These are phyloP conservation scores for Homarus americanus DNA, from an alignment of 1,140 invertebrate species.

Conservation along the genomic window DNA sequence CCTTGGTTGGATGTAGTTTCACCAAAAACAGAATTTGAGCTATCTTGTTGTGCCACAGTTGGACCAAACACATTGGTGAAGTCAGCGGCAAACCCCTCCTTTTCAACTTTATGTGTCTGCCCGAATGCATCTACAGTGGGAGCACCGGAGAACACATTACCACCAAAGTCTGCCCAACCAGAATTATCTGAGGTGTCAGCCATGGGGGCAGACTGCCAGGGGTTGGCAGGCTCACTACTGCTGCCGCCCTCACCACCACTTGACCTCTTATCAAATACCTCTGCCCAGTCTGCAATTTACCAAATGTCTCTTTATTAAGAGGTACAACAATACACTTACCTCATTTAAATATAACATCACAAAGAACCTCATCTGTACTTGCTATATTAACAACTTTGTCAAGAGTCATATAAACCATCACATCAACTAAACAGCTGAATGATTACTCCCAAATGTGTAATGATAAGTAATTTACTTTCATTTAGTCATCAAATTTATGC, in stretches of 20 bases:
- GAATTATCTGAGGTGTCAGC: conserved; percentile 52
- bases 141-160: conserved; percentile 9
- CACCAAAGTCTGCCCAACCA: conserved; percentile 66
- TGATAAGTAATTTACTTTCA: no score
- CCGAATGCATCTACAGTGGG: conserved; percentile 10
- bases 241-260: not conserved
- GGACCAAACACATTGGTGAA: conserved; percentile 34
- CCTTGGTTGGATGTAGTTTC: conserved; percentile 53
- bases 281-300: conserved; percentile 47
- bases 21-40: conserved; percentile 53
- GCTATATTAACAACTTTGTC: no score
- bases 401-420: no score
- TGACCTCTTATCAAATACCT: conserved; percentile 45
- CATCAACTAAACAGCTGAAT: no score
- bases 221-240: conserved; percentile 32
- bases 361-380: no score
- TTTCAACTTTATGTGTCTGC: not conserved
- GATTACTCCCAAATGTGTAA: no score
- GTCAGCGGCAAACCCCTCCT: conserved; percentile 25
- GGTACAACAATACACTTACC: not conserved
- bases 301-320: not conserved
- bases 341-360: no score
- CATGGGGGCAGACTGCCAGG: conserved; percentile 60
- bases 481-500: no score
- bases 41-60: conserved; percentile 23